Percentiles rank a stretch among this genome's conserved stretches.
phyloP scores from a whole-genome alignment of 2,797 vertebrate genomes.

The Sebastes diploproa region DNA sequence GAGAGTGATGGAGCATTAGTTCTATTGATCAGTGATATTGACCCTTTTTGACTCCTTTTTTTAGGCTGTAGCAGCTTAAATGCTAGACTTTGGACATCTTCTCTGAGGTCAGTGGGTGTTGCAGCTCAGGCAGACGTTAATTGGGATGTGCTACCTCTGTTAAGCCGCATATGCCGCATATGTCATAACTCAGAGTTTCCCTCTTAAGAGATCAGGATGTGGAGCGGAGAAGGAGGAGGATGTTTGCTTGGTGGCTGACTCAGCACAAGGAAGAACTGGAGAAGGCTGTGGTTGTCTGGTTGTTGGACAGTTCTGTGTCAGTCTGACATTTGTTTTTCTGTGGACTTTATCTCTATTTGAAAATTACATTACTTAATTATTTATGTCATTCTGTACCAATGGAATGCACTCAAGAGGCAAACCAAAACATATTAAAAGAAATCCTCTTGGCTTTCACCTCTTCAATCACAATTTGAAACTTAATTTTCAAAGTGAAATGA shows the following conservation, averaged over 20 bases:
- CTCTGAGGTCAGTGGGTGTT: background rate
- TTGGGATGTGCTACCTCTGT: background rate
- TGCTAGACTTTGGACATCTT: background rate
- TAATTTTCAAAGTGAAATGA: background rate
- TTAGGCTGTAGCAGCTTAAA: background rate
- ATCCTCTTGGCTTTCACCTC: background rate
- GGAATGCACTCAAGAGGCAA: background rate
- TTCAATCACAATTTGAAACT: background rate
- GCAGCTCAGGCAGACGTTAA: background rate
- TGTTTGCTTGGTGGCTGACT: slow-evolving; percentile 52
- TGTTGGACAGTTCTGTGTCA: background rate
- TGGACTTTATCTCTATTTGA: background rate
- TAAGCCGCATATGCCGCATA: background rate
- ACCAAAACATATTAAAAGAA: too few species aligned
- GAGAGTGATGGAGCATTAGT: slow-evolving; percentile 33
- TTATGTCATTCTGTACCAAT: background rate
- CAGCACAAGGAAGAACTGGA: slow-evolving; percentile 5
- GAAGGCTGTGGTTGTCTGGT: slow-evolving; percentile 1
- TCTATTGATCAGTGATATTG: slow-evolving; percentile 48
- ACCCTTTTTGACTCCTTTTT: slow-evolving; percentile 9
- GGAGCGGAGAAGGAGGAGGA: slow-evolving; percentile 41
- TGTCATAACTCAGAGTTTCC: slow-evolving; percentile 22
- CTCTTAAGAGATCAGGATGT: slow-evolving; percentile 48
- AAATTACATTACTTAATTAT: background rate
- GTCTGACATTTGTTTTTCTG: background rate